These are phyloP conservation scores for Butorides virescens DNA, from an alignment of 2,113 vertebrate genomes.

Conservation along the genomic window DNA sequence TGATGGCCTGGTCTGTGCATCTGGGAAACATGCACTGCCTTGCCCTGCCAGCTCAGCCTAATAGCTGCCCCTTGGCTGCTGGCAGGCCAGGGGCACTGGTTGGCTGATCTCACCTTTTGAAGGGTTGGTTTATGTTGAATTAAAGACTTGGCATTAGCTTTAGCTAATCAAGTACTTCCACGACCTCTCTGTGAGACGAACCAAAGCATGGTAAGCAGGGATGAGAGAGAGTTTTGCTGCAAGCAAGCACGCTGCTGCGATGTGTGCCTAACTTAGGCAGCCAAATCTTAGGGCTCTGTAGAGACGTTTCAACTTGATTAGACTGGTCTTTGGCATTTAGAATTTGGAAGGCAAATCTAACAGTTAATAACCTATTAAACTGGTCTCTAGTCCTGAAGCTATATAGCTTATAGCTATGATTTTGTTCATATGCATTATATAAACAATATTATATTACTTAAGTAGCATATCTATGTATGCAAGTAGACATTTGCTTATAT, in stretches of 20 bases:
- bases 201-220: not conserved
- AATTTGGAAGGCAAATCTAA: not conserved
- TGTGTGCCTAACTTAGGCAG: not conserved
- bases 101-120: not conserved
- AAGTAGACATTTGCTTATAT: not conserved
- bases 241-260: not conserved
- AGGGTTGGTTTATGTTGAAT: not conserved
- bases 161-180: not conserved
- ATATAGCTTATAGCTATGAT: not conserved
- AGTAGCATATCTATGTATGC: not conserved
- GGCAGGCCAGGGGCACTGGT: not conserved
- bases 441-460: not conserved
- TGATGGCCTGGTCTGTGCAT: not conserved
- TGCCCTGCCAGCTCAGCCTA: not conserved
- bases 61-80: not conserved
- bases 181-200: not conserved
- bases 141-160: not conserved
- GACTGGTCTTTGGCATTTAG: not conserved
- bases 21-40: accelerated
- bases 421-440: not conserved
- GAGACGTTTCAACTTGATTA: not conserved
- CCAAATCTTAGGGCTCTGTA: not conserved
- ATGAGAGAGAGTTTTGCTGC: not conserved
- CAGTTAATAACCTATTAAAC: not conserved
- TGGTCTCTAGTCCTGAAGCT: not conserved